Base-by-base conservation (phyloP, 2,888 invertebrate genomes). In the Lasioglossum marginatum region DNA sequence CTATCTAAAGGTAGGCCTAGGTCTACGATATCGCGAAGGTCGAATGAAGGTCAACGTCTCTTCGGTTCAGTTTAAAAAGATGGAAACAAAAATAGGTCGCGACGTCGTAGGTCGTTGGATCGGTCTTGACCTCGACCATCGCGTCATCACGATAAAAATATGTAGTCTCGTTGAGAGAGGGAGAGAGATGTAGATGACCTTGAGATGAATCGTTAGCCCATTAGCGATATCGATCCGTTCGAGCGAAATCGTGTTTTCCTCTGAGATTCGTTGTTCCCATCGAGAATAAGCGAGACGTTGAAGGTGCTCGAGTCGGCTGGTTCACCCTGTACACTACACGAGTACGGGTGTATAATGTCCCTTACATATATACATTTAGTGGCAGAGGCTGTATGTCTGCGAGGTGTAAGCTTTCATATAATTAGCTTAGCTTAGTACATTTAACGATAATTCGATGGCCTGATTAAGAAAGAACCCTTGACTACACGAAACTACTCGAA, bases 351-450 rank as follows among this genome's bases (percentile, higher is more conserved):
- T 68, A 78, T 79, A 86, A 60, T 43, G 45, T 85, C 60, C 85
- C 78, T 87, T 57, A 52, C 23, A 52, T 92, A 91, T 91, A 85
- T 92, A 92, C 91, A 92, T 81, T 89, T 88, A 91, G 88, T 92
- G 90, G 91, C 92, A 91, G 91, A 93, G 91, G 92, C 92, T 92
- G 90, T 89, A 91, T 89, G 88, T 91, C 90, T 92, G 93, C 92
- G 92, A 93, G 91, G 92, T 92, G 88, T 92, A 93, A 93, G 93
- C 93, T 92, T 92, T 87, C 89, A 89, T 88, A 87, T 92, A 88
- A 87, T 89, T 87, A 89, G 87, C 68, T 77, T 86, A 87, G 79
- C 86, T 87, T 91, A 89, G 88, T 88, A 92, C 89, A 90, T 91
- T 92, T 82, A 90, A 91, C 87, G 85, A 89, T 87, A 90, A 88